phyloP scores from a whole-genome alignment of 2,113 vertebrate genomes.

The Thalassarche chlororhynchos region DNA sequence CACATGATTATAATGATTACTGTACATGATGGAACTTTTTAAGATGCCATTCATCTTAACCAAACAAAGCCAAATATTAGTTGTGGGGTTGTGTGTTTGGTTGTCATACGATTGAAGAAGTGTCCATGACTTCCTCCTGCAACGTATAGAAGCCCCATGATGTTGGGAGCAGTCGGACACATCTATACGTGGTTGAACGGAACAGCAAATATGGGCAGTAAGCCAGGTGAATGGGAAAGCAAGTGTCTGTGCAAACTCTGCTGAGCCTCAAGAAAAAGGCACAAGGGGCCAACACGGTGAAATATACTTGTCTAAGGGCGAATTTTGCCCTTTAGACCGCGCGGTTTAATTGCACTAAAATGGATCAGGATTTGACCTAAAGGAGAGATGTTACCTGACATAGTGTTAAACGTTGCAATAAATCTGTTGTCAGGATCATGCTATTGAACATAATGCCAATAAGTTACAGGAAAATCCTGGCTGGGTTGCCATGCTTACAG shows the following conservation, averaged over 20 bases:
- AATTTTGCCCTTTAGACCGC: not conserved
- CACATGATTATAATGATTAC: not conserved
- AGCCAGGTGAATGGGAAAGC: not conserved
- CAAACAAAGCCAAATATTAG: not conserved
- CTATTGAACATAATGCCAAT: constrained; percentile 39
- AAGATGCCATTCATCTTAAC: not conserved
- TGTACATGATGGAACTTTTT: constrained; percentile 45
- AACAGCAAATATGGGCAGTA: not conserved
- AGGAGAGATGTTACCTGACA: not conserved
- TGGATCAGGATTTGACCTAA: not conserved
- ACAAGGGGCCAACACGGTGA: not conserved
- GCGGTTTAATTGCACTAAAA: not conserved
- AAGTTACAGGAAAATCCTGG: not conserved
- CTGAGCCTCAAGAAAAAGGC: not conserved
- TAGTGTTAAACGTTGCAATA: not conserved
- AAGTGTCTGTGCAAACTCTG: not conserved
- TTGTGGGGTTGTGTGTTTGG: not conserved
- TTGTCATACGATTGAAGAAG: not conserved
- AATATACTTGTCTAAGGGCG: not conserved
- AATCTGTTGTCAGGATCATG: not conserved
- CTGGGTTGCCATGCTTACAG: not conserved
- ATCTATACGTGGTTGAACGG: not conserved
- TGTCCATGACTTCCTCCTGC: not conserved
- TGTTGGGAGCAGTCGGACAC: not conserved
- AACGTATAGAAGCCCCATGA: rapidly evolving